phyloP scores from a whole-genome alignment of 2,888 invertebrate genomes.

The Netelia melanura region DNA sequence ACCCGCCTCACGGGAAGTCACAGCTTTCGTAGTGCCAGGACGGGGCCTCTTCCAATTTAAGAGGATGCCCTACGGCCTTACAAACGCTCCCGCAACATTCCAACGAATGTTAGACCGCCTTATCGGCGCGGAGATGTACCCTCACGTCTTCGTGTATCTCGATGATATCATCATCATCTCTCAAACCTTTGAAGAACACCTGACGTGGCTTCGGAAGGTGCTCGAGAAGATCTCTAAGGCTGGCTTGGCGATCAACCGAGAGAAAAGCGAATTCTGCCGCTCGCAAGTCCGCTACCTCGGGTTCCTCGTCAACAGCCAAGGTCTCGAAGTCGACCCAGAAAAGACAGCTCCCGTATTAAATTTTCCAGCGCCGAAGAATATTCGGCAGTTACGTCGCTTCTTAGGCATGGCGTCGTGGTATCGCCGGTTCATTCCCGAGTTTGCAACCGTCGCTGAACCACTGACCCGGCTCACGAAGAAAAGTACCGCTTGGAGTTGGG shows the following conservation, averaged over 20 bases:
- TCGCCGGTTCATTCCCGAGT: conserved; percentile 69
- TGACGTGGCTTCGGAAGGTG: conserved; percentile 37
- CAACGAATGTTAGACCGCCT: conserved; percentile 60
- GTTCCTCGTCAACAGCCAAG: conserved; percentile 48
- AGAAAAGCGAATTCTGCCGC: conserved; percentile 64
- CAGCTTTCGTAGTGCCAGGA: conserved; percentile 64
- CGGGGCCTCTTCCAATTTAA: conserved; percentile 63
- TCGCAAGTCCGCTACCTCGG: conserved; percentile 53
- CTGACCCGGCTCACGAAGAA: conserved; percentile 69
- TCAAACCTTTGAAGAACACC: conserved; percentile 58
- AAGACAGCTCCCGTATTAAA: conserved; percentile 38
- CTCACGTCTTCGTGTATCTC: conserved; percentile 59
- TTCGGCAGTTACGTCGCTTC: conserved; percentile 70
- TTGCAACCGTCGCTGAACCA: conserved; percentile 63
- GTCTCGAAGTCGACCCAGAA: conserved; percentile 47
- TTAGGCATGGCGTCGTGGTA: conserved; percentile 75
- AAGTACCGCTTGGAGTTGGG: too few relatives aligned
- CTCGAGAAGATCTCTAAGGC: conserved; percentile 23
- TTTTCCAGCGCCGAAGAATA: conserved; percentile 43
- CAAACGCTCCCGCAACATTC: conserved; percentile 67
- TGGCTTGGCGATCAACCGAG: conserved; percentile 44
- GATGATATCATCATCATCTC: conserved; percentile 68
- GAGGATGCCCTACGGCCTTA: conserved; percentile 65
- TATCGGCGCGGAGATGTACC: conserved; percentile 59
- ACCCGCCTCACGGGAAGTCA: conserved; percentile 54